These are phyloP conservation scores for Psophia crepitans DNA, from an alignment of 2,113 vertebrate genomes.

Conservation along the genomic window DNA sequence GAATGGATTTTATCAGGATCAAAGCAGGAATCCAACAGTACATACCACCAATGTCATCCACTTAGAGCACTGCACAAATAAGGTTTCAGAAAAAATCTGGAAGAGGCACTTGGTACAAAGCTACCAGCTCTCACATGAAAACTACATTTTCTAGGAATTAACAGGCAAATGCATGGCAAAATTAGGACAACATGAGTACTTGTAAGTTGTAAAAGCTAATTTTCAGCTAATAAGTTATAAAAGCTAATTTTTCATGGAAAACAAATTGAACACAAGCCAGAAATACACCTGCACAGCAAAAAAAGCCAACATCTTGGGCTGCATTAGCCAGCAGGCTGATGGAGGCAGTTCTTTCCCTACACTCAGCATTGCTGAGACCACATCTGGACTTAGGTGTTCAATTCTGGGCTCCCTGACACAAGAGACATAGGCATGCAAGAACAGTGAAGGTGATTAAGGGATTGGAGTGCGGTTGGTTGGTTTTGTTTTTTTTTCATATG, in stretches of 20 bases:
- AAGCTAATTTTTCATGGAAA: neutral
- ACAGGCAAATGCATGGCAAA: neutral
- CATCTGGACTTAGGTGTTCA: neutral
- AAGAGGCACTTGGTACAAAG: neutral
- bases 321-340: neutral
- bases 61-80: neutral
- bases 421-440: neutral
- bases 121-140: neutral
- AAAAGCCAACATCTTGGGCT: neutral
- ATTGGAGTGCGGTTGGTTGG: too few relatives aligned
- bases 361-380: neutral
- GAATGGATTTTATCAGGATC: neutral
- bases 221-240: neutral
- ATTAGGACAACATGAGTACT: neutral
- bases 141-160: too few relatives aligned
- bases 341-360: rapidly evolving
- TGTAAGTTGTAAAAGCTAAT: neutral
- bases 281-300: neutral
- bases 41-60: neutral
- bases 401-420: neutral
- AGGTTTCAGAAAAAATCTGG: neutral
- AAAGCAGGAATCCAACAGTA: neutral
- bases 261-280: neutral
- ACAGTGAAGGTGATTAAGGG: neutral
- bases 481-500: neutral